These are phyloP conservation scores for Pandemis cinnamomeana DNA, from an alignment of 2,888 invertebrate genomes.

Conservation along the genomic window DNA sequence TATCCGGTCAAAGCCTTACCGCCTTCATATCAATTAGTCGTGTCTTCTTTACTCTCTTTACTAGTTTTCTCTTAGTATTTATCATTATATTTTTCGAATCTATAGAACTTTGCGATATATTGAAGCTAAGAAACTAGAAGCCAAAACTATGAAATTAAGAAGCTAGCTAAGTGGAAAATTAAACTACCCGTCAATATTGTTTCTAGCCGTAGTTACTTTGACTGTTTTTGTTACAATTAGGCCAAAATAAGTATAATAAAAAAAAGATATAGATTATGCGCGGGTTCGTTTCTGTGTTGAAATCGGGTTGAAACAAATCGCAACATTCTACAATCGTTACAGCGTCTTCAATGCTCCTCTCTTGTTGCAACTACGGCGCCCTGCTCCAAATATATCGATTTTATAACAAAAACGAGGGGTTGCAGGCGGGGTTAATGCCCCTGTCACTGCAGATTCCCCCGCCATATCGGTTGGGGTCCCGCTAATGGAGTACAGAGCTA, in stretches of 20 bases:
- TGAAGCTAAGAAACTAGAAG: no score
- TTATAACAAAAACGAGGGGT: conserved; percentile 83
- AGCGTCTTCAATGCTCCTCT: conserved; percentile 18
- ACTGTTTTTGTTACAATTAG: not conserved
- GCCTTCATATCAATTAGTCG: conserved; percentile 35
- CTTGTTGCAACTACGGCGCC: conserved; percentile 61
- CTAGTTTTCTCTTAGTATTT: not conserved
- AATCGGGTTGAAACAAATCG: not conserved
- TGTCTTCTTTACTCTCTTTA: not conserved
- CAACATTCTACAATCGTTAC: conserved; percentile 6
- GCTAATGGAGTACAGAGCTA: conserved; percentile 79
- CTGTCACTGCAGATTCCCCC: conserved; percentile 81
- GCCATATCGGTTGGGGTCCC: conserved; percentile 78
- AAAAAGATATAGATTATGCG: not conserved
- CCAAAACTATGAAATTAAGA: no score
- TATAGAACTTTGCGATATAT: no score
- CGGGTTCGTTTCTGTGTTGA: not conserved
- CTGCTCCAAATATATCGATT: conserved; percentile 81
- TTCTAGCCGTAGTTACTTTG: not conserved
- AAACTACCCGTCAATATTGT: no score
- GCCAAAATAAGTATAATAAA: not conserved
- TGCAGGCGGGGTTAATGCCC: conserved; percentile 80
- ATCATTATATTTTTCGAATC: not conserved
- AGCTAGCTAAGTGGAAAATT: no score
- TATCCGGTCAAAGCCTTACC: conserved; percentile 22